Percentiles rank a stretch among this genome's conserved stretches.
phyloP scores from a whole-genome alignment of 1,140 invertebrate species.

The Trichonephila inaurata region DNA sequence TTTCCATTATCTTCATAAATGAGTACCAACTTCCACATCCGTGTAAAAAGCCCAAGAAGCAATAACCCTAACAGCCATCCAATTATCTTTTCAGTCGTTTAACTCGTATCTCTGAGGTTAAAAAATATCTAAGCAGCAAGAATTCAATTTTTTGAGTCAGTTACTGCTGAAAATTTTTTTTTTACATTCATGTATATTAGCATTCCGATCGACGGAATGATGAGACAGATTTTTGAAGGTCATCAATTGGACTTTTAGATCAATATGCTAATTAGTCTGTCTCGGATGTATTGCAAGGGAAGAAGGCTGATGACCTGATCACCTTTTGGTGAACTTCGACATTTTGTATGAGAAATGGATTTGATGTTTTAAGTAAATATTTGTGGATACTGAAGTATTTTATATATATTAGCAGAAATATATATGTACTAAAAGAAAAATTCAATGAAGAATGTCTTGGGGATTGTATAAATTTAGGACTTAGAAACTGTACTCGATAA shows the following conservation, averaged over 20 bases:
- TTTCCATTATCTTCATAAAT: background rate
- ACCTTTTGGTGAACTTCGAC: background rate
- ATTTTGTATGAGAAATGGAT: background rate
- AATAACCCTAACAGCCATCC: background rate
- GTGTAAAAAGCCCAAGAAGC: background rate
- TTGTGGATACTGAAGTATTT: background rate
- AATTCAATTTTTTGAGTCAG: background rate
- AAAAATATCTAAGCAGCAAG: background rate
- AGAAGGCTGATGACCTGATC: background rate
- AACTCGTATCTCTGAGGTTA: background rate
- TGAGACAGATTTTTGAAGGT: background rate
- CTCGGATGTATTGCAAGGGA: background rate
- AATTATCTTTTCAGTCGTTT: background rate
- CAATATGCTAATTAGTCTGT: conserved; percentile 1
- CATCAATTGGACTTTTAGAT: background rate
- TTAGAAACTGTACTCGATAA: too few species aligned
- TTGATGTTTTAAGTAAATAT: background rate
- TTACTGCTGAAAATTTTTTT: background rate
- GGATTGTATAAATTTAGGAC: too few species aligned
- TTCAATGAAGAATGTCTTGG: too few species aligned
- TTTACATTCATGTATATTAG: background rate
- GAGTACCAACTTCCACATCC: background rate
- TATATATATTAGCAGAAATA: too few species aligned
- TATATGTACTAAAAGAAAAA: too few species aligned
- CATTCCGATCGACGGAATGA: background rate